These are phyloP conservation scores for Nomada ferruginata DNA, from an alignment of 2,888 invertebrate genomes.

Conservation along the genomic window DNA sequence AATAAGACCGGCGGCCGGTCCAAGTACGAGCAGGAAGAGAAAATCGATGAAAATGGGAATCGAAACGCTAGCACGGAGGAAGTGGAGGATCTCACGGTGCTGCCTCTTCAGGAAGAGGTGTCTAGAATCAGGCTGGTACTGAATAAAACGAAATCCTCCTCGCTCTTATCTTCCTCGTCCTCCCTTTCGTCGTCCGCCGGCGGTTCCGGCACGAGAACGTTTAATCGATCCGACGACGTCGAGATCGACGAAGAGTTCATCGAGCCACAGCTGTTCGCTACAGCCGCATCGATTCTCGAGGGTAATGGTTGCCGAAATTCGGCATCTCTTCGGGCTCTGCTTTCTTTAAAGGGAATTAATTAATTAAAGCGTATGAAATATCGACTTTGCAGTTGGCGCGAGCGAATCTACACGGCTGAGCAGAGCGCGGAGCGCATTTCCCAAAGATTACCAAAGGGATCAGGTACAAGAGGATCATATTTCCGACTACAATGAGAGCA, in stretches of 20 bases:
- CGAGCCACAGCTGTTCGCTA: slow-evolving; percentile 75
- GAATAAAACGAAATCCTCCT: slow-evolving; percentile 71
- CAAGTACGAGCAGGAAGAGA: slow-evolving; percentile 70
- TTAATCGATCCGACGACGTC: slow-evolving; percentile 75
- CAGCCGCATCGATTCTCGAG: slow-evolving; percentile 77
- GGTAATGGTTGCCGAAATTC: slow-evolving; percentile 54
- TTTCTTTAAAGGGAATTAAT: neutral
- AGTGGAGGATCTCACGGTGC: slow-evolving; percentile 64
- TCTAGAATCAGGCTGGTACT: slow-evolving; percentile 74
- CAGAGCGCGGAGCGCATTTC: slow-evolving; percentile 78
- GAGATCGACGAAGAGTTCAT: slow-evolving; percentile 73
- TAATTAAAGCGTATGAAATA: neutral
- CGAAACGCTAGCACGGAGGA: slow-evolving; percentile 54
- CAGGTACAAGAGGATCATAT: slow-evolving; percentile 72
- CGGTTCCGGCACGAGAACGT: slow-evolving; percentile 64
- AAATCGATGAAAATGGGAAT: slow-evolving; percentile 44
- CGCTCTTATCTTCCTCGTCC: slow-evolving; percentile 53
- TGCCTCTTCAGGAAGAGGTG: slow-evolving; percentile 76
- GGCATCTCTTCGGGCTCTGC: too few relatives aligned
- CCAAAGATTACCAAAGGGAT: slow-evolving; percentile 77
- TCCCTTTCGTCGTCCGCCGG: slow-evolving; percentile 51
- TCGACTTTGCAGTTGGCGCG: slow-evolving; percentile 59
- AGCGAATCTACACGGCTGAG: slow-evolving; percentile 79
- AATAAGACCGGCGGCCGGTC: slow-evolving; percentile 65
- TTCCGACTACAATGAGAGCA: slow-evolving; percentile 70